These are phyloP conservation scores for Berghia stephanieae DNA, from an alignment of 1,140 invertebrate genomes.

Conservation along the genomic window DNA sequence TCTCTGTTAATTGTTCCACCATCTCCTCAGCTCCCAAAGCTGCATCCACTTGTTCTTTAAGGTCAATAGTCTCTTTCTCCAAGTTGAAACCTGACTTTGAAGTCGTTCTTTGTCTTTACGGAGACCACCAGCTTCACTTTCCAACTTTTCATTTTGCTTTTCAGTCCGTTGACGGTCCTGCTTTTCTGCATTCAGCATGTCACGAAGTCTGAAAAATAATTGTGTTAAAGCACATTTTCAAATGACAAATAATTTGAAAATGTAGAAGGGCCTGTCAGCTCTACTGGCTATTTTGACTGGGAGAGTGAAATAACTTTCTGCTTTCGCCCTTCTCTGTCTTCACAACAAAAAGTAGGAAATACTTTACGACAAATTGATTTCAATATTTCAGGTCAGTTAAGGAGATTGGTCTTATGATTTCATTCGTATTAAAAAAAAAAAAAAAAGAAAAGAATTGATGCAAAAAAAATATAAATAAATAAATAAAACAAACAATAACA, in stretches of 20 bases:
- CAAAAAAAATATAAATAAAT: neutral
- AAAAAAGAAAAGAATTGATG: too few relatives aligned
- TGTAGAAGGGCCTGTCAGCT: too few relatives aligned
- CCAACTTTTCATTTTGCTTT: conserved; percentile 91
- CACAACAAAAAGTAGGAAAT: too few relatives aligned
- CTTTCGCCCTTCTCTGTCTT: too few relatives aligned
- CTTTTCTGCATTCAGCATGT: conserved; percentile 93
- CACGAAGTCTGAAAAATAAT: conserved; percentile 75
- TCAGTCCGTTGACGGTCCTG: conserved; percentile 88
- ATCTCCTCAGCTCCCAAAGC: conserved; percentile 98
- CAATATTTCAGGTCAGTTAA: too few relatives aligned
- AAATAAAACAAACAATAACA: neutral
- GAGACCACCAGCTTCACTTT: conserved; percentile 84
- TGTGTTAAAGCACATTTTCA: neutral
- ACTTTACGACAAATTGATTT: too few relatives aligned
- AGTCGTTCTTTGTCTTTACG: conserved; percentile 78
- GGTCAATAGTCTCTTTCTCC: conserved; percentile 88
- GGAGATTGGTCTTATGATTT: too few relatives aligned
- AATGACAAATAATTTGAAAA: too few relatives aligned
- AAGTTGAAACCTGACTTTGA: conserved; percentile 81
- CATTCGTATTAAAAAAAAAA: too few relatives aligned
- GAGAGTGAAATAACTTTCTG: too few relatives aligned
- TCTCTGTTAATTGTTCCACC: conserved; percentile 93
- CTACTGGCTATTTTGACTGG: too few relatives aligned
- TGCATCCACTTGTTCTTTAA: conserved; percentile 93